A percentile compares a stretch with the other conserved stretches of the same genome.
Conservation (phyloP, 2,888 invertebrate genomes). For the Coronaproctus castanopsis region DNA sequence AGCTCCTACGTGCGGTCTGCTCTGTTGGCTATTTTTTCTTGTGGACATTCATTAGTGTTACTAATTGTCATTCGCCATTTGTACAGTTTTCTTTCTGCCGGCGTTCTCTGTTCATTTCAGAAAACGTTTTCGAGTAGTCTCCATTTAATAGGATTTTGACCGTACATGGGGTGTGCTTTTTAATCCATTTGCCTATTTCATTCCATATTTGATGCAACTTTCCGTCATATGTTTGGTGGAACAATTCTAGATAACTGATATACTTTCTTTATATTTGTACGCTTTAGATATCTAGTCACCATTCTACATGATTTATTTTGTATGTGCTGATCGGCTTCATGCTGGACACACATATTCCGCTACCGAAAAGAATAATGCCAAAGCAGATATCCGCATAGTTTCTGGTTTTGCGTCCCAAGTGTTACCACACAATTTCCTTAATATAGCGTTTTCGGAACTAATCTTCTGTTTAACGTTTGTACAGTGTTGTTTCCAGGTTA, state of each 20-base stretch:
- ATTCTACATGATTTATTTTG: no score
- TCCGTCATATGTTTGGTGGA: neutral
- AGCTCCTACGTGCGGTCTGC: neutral
- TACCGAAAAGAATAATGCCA: no score
- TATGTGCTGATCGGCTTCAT: no score
- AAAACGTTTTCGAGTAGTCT: neutral
- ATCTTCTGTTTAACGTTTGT: no score
- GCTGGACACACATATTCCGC: no score
- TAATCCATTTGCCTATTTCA: neutral
- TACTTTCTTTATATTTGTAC: neutral
- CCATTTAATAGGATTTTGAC: neutral
- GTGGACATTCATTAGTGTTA: neutral
- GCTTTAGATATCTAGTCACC: neutral
- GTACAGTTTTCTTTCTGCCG: neutral
- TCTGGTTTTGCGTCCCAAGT: no score
- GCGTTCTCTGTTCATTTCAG: neutral
- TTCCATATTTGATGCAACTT: neutral
- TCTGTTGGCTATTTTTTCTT: neutral
- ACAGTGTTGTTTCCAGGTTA: no score
- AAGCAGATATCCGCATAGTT: no score
- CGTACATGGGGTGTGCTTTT: neutral
- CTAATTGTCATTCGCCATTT: neutral
- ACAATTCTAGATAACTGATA: neutral
- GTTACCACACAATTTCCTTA: no score
- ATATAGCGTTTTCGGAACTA: no score